Percentiles rank a stretch among this genome's conserved stretches.
Evolutionary conservation across 2,888 invertebrate genomes (phyloP).

Genomic region (Lamproptera curius): DNA sequence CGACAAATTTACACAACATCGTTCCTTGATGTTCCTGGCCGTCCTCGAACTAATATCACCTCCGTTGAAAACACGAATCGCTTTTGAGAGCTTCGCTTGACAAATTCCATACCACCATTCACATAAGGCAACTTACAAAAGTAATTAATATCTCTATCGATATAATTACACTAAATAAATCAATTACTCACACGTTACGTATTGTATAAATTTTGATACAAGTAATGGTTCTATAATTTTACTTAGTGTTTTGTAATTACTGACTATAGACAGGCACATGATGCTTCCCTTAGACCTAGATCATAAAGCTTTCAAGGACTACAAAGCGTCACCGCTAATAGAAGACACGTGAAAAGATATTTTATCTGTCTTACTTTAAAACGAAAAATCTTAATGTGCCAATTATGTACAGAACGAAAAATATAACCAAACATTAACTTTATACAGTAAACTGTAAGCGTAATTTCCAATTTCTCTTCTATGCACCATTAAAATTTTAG

Average conservation of each 20-base stretch:
- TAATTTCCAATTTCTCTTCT: no score
- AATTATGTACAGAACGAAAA: no score
- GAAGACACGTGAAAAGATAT: neutral
- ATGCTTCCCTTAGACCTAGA: slow-evolving; percentile 57
- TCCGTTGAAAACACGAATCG: slow-evolving; percentile 51
- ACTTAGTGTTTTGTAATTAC: slow-evolving; percentile 39
- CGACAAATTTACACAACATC: slow-evolving; percentile 55
- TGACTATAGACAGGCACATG: slow-evolving; percentile 73
- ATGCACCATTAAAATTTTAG: no score
- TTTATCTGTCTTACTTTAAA: neutral
- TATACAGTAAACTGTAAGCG: neutral
- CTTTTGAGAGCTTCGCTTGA: slow-evolving; percentile 39
- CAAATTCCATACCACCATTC: slow-evolving; percentile 32
- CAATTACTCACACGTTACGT: slow-evolving; percentile 37
- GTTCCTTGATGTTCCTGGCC: slow-evolving; percentile 53
- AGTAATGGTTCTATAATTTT: slow-evolving; percentile 39
- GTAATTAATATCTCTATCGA: slow-evolving; percentile 54
- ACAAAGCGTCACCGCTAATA: slow-evolving; percentile 36
- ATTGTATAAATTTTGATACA: no score
- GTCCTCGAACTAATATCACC: slow-evolving; percentile 65
- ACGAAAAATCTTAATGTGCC: no score
- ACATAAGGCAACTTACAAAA: slow-evolving; percentile 60
- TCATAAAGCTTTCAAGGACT: slow-evolving; percentile 28
- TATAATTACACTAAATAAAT: slow-evolving; percentile 26
- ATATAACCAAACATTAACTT: neutral